These are phyloP conservation scores for Cheirogaleus medius DNA, from an alignment of 2,113 vertebrate species.

Conservation along the genomic window DNA sequence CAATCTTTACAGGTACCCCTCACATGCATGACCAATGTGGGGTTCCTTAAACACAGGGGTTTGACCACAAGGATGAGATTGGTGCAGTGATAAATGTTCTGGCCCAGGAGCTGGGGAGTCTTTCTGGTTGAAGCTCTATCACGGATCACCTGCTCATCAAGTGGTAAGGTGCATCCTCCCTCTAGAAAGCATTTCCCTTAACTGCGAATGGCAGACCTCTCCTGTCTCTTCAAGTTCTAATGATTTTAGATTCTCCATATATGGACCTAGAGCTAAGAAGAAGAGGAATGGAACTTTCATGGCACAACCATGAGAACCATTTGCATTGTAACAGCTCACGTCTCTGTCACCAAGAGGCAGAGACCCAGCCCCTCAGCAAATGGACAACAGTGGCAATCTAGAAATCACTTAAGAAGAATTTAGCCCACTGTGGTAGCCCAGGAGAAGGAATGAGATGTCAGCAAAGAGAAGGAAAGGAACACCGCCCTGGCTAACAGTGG, in stretches of 20 bases:
- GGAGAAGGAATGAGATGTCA: not conserved
- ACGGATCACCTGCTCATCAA: rapidly evolving
- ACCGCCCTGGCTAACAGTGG: rapidly evolving
- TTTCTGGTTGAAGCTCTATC: not conserved
- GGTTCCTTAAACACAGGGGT: not conserved
- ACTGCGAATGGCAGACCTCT: too few species aligned
- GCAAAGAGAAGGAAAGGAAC: not conserved
- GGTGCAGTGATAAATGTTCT: not conserved
- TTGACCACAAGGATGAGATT: not conserved
- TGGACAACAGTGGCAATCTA: not conserved
- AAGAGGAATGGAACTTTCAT: not conserved
- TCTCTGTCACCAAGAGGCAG: not conserved
- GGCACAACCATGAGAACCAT: rapidly evolving
- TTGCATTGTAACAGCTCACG: not conserved
- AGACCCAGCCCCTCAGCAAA: not conserved
- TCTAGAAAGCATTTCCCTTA: not conserved
- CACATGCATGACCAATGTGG: too few species aligned
- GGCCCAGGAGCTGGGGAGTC: not conserved
- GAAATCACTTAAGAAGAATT: not conserved
- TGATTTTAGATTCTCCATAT: not conserved
- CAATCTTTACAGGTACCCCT: not conserved
- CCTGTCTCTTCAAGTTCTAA: too few species aligned
- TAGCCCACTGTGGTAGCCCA: not conserved
- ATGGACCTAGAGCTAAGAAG: not conserved
- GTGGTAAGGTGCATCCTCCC: rapidly evolving